phyloP scores from a whole-genome alignment of 2,113 vertebrate genomes.

The Gambusia affinis region DNA sequence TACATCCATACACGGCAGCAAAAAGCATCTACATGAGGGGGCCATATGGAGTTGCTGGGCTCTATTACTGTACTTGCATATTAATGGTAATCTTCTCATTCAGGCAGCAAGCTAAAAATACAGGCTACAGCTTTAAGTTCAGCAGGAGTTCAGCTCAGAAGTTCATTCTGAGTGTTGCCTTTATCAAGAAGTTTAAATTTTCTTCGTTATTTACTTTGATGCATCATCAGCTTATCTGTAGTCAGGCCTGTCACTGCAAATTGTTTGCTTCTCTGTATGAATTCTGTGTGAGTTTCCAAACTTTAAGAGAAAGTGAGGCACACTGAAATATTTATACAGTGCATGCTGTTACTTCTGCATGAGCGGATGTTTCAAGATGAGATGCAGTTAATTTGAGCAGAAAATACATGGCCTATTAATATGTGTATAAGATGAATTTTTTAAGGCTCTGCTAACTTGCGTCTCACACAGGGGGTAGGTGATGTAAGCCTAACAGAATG shows the following conservation, averaged over 20 bases:
- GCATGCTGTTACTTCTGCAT: constrained; percentile 49
- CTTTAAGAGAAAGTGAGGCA: constrained; percentile 33
- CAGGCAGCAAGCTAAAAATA: not conserved
- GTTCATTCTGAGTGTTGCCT: constrained; percentile 2
- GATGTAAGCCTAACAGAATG: constrained; percentile 38
- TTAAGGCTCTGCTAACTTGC: constrained; percentile 44
- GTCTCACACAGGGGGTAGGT: constrained; percentile 42
- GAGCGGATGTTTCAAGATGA: constrained; percentile 47
- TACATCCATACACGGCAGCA: constrained; percentile 24
- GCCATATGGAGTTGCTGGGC: not conserved
- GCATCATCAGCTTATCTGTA: constrained; percentile 27
- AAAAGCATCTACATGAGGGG: constrained; percentile 21
- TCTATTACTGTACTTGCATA: not conserved
- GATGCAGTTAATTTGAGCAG: constrained; percentile 60
- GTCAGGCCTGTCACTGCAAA: constrained; percentile 31
- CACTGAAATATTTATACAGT: constrained; percentile 65
- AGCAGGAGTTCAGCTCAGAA: constrained; percentile 37
- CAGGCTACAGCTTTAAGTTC: constrained; percentile 22
- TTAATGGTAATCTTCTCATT: constrained; percentile 8
- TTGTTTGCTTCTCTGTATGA: constrained; percentile 32
- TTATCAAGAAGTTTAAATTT: constrained; percentile 6
- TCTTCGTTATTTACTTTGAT: constrained; percentile 34
- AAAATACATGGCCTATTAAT: constrained; percentile 70
- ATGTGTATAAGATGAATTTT: constrained; percentile 68
- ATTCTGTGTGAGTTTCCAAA: constrained; percentile 41